Conservation (phyloP, 2,888 invertebrate genomes). For the Noctua comes region DNA sequence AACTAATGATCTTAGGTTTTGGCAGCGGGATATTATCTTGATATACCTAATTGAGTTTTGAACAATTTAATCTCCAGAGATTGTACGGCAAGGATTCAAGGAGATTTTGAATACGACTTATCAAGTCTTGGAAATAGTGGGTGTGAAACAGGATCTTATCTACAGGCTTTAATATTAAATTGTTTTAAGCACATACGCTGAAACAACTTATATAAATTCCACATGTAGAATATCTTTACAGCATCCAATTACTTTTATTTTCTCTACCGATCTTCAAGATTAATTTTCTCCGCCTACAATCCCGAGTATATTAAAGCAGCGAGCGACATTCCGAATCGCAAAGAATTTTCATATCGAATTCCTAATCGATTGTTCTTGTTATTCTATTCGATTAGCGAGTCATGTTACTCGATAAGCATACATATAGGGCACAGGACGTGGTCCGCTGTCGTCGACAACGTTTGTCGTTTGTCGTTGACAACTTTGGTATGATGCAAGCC, state of each 20-base stretch:
- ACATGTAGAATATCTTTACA: slow-evolving; percentile 9
- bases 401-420: slow-evolving; percentile 63
- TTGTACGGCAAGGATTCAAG: slow-evolving; percentile 3
- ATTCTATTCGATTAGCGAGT: slow-evolving; percentile 63
- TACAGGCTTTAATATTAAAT: slow-evolving; percentile 2
- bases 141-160: slow-evolving; percentile 1
- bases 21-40: slow-evolving; percentile 47
- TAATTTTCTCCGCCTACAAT: slow-evolving; percentile 33
- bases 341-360: slow-evolving; percentile 60
- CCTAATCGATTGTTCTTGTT: slow-evolving; percentile 65
- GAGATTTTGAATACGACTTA: not conserved
- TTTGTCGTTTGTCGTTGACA: slow-evolving; percentile 67
- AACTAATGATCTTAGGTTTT: slow-evolving; percentile 44
- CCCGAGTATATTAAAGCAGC: slow-evolving; percentile 50
- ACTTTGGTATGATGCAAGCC: slow-evolving; percentile 68
- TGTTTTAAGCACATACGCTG: slow-evolving; percentile 9
- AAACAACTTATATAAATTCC: slow-evolving; percentile 5
- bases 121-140: not conserved
- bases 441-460: slow-evolving; percentile 57
- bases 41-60: slow-evolving; percentile 28
- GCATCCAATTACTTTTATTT: slow-evolving; percentile 38
- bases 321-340: slow-evolving; percentile 44
- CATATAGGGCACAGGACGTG: slow-evolving; percentile 67
- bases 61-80: slow-evolving; percentile 32
- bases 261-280: slow-evolving; percentile 25